Base-by-base conservation (phyloP, 2,797 vertebrate genomes). In the Microctenopoma steveboyesi region DNA sequence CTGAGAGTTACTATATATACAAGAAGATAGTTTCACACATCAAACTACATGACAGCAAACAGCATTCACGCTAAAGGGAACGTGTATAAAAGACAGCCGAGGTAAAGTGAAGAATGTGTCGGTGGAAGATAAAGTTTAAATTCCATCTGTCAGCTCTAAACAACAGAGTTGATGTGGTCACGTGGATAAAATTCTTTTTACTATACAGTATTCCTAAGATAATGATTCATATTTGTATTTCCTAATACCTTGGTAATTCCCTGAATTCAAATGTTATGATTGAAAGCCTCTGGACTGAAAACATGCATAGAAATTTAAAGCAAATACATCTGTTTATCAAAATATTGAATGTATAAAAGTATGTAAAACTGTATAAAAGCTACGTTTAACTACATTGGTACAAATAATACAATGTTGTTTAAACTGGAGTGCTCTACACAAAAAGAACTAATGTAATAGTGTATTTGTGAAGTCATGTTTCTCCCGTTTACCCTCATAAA, bases 381-480 rank as follows among this genome's bases (percentile, higher is more conserved):
- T 42, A 18, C 28, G 64, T 62, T 73, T 76, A 78, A 79, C 53
- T 70, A 66, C 49, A 58, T 42, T 56, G 16, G 9, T 79, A 69
- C 63, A 60, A 80, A 75, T 42, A 18, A 73, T 77, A 76, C 56
- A 91, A 90, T 86, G 88, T 86, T 91, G 81, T 79, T 81, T 14
- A 79, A 74, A 84, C 18, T 58, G 27, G 43, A 82, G 64, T 37
- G n/a, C 37, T 82, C 72, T 25, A 88, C 71, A 74, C 53, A 48
- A 56, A 57, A 82, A 86, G 84, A 91, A 89, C 88, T 86, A 88
- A 91, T 85, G 76, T 88, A 88, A 91, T 92, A 89, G 79, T 81
- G 69, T 74, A 61, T 66, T 84, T 64, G 58, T 69, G 16, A 69
- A 61, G 30, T 69, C 64, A 46, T 70, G 50, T 67, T 75, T 69